These are phyloP conservation scores for Zosterops lateralis DNA, from an alignment of 2,113 vertebrate species.

Conservation along the genomic window DNA sequence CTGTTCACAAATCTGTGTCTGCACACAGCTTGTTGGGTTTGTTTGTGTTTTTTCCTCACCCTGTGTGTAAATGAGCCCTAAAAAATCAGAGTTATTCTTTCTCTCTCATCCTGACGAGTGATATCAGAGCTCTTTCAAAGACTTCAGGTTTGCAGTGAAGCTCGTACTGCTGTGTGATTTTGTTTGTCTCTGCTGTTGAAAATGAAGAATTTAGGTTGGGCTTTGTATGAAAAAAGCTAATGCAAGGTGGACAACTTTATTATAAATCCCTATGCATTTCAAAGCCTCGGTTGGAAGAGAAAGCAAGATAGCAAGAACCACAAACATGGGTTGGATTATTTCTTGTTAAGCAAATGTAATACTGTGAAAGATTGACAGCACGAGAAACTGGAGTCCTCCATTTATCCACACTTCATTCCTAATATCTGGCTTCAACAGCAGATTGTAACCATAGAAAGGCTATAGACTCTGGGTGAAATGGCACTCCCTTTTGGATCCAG, in stretches of 20 bases:
- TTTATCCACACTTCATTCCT: slow-evolving; percentile 63
- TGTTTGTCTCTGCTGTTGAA: not conserved
- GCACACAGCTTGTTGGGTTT: not conserved
- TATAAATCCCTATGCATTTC: not conserved
- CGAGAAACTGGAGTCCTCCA: slow-evolving; percentile 58
- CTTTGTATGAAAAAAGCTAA: not conserved
- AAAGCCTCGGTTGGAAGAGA: slow-evolving; percentile 39
- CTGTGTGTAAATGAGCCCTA: not conserved
- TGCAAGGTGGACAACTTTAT: slow-evolving; percentile 20
- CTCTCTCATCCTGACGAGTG: not conserved
- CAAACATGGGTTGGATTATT: slow-evolving; percentile 42
- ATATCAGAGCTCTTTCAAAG: not conserved
- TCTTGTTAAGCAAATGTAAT: slow-evolving; percentile 49
- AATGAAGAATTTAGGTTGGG: not conserved
- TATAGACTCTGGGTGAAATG: slow-evolving; percentile 62
- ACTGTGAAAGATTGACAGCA: slow-evolving; percentile 53
- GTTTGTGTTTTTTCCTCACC: not conserved
- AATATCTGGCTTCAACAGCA: slow-evolving; percentile 64
- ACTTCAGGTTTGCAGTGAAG: not conserved
- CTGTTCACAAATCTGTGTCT: not conserved
- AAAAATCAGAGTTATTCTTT: not conserved
- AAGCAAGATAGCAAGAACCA: slow-evolving; percentile 45
- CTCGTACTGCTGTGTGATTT: not conserved
- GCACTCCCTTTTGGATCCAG: slow-evolving; percentile 56
- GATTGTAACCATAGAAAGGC: slow-evolving; percentile 59